These are phyloP conservation scores for Meloidogyne chitwoodi DNA, from an alignment of 1,140 invertebrate genomes.

Conservation along the genomic window DNA sequence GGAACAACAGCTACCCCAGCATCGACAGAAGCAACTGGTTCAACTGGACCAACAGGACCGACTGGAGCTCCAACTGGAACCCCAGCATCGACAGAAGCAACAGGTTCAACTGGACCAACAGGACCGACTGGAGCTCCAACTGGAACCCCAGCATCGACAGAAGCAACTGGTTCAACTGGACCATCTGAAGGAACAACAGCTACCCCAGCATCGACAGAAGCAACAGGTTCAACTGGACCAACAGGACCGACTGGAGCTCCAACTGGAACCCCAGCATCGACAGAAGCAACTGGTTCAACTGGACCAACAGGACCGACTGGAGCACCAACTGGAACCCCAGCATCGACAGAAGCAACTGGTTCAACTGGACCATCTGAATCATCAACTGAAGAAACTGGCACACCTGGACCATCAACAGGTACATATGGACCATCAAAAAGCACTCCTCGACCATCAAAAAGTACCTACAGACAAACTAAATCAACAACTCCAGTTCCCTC, in stretches of 20 bases:
- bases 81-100: too few relatives aligned
- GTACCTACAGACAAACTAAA: neutral
- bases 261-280: neutral
- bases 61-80: too few relatives aligned
- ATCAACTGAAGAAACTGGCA: too few relatives aligned
- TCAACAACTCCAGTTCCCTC: neutral
- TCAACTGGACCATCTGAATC: neutral
- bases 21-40: neutral
- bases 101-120: too few relatives aligned
- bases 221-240: neutral
- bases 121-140: neutral
- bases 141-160: neutral
- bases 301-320: neutral
- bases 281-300: neutral
- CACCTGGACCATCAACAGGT: neutral
- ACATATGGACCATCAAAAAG: neutral
- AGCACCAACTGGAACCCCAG: too few relatives aligned
- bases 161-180: neutral
- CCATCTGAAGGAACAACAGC: neutral
- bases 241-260: neutral
- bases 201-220: too few relatives aligned
- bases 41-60: neutral
- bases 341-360: too few relatives aligned
- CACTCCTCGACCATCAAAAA: neutral
- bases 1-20: neutral